Evolutionary conservation across 2,888 invertebrate species (phyloP).

Genomic region (Sphecodes monilicornis): DNA sequence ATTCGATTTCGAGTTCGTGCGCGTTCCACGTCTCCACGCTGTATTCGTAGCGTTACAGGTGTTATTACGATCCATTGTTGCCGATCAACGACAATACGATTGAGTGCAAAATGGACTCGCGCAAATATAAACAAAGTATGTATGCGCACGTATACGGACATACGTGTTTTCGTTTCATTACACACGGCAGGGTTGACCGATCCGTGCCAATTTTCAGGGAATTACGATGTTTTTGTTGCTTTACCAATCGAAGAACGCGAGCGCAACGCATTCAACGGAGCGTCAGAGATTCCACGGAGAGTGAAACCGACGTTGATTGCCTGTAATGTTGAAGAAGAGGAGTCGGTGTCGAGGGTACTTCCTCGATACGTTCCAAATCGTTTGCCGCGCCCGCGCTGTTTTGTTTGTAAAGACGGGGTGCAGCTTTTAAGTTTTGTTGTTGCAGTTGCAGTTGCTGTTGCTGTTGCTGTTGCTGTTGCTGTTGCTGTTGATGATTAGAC

Average conservation of each 20-base stretch:
- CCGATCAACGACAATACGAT: not conserved
- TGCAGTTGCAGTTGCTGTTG: conserved; percentile 6
- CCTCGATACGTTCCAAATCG: conserved; percentile 90
- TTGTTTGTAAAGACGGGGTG: conserved; percentile 87
- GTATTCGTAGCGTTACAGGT: not conserved
- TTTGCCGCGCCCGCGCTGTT: conserved; percentile 89
- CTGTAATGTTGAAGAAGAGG: conserved; percentile 75
- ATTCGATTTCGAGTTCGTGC: too few species aligned
- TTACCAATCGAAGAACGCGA: not conserved
- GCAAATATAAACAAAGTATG: not conserved
- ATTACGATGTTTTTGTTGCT: not conserved
- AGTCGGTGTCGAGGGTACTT: conserved; percentile 86
- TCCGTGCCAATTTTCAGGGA: not conserved
- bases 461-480: conserved; percentile 37
- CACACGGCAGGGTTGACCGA: conserved; percentile 18
- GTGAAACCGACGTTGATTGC: conserved; percentile 82
- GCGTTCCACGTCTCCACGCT: not conserved
- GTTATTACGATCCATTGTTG: not conserved
- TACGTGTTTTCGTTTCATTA: not conserved
- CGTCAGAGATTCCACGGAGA: conserved; percentile 83
- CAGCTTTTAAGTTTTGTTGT: conserved; percentile 54
- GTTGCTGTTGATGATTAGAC: conserved; percentile 24
- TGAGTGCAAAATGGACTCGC: not conserved
- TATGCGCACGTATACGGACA: not conserved
- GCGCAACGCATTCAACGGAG: conserved; percentile 68